phyloP scores from a whole-genome alignment of 2,888 invertebrate species.

The Linnaemya tessellans region DNA sequence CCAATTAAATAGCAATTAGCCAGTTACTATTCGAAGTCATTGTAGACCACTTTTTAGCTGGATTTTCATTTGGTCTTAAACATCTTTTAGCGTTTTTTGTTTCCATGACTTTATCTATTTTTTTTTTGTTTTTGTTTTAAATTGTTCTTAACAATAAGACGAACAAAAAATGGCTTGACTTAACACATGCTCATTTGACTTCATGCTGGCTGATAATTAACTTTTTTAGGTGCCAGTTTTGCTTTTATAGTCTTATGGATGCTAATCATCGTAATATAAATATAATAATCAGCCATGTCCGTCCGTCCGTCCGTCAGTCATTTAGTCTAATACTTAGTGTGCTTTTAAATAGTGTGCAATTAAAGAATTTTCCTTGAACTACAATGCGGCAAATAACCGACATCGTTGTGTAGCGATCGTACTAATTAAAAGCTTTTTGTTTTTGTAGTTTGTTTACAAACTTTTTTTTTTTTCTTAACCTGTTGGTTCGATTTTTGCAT shows the following conservation, averaged over 20 bases:
- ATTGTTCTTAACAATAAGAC: slow-evolving; percentile 7
- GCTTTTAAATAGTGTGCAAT: slow-evolving; percentile 73
- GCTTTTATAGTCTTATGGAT: slow-evolving; percentile 22
- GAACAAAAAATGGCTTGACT: slow-evolving; percentile 15
- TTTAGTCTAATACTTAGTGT: slow-evolving; percentile 22
- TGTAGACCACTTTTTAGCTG: slow-evolving; percentile 69
- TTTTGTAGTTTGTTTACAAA: slow-evolving; percentile 16
- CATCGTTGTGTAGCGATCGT: slow-evolving; percentile 27
- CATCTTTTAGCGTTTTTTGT: slow-evolving; percentile 35
- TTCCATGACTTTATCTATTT: too few species aligned
- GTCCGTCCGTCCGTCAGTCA: slow-evolving; percentile 1
- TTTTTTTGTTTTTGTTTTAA: background rate
- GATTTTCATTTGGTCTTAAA: background rate
- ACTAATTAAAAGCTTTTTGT: slow-evolving; percentile 59
- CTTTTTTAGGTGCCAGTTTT: slow-evolving; percentile 40
- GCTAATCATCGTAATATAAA: slow-evolving; percentile 45
- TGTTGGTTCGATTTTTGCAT: slow-evolving; percentile 56
- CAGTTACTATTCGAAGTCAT: slow-evolving; percentile 64
- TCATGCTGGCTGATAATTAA: slow-evolving; percentile 18
- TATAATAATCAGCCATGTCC: slow-evolving; percentile 31
- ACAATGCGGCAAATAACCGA: slow-evolving; percentile 60
- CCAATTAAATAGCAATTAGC: slow-evolving; percentile 65
- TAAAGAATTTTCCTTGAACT: slow-evolving; percentile 81
- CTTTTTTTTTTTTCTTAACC: slow-evolving; percentile 47
- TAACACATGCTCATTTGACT: background rate